These are phyloP conservation scores for Ips nitidus DNA, from an alignment of 1,140 invertebrate genomes.

Conservation along the genomic window DNA sequence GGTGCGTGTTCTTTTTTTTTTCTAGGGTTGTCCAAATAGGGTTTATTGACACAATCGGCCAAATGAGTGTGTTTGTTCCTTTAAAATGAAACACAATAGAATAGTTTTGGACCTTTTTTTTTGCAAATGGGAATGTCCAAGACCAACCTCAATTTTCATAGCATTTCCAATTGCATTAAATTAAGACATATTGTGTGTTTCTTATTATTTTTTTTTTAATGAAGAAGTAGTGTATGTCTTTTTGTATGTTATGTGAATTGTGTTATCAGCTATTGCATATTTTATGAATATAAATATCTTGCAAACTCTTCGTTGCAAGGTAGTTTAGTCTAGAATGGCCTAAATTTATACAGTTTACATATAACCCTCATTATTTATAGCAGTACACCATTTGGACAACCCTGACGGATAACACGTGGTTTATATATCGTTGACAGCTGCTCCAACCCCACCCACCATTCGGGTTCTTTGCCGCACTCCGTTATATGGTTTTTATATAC, in stretches of 20 bases:
- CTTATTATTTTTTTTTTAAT: no score
- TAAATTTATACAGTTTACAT: conserved; percentile 21
- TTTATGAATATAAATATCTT: no score
- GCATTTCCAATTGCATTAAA: no score
- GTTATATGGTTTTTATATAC: background rate
- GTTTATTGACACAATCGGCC: conserved; percentile 6
- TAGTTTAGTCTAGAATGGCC: conserved; percentile 28
- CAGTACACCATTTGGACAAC: conserved; percentile 31
- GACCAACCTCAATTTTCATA: no score
- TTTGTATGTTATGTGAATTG: no score
- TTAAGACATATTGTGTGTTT: no score
- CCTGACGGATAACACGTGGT: conserved; percentile 42
- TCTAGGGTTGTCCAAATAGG: conserved; percentile 23
- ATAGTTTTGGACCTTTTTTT: no score
- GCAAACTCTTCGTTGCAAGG: conserved; percentile 1
- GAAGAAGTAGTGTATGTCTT: no score
- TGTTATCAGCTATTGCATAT: no score
- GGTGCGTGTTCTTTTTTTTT: conserved; percentile 24
- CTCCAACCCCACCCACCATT: conserved; percentile 35
- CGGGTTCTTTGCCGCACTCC: conserved; percentile 2
- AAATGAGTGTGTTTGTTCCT: no score
- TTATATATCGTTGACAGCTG: conserved; percentile 42
- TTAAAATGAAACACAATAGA: no score
- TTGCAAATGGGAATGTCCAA: no score
- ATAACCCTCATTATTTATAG: conserved; percentile 22